Evolutionary conservation across 2,888 invertebrate species (phyloP), one percentile per base, ranked within the genome.

Genomic region (Synergus itoensis): DNA sequence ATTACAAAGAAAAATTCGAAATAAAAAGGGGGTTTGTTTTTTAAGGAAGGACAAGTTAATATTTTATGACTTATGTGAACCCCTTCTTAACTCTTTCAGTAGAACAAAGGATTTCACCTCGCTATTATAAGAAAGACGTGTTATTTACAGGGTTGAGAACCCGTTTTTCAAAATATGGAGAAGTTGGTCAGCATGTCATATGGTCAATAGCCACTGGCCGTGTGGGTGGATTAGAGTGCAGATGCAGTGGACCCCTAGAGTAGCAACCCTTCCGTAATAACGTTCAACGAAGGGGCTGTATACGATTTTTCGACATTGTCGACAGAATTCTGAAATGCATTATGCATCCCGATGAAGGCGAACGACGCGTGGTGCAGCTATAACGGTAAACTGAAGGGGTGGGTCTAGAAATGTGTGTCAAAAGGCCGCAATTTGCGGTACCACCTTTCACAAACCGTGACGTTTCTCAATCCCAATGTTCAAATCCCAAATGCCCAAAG

Each of bases 151-250:
- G 45, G 60, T 80, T 85, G 86, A 86, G 85, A 85, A 86, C 87
- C 85, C 77, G 53, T 79, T 84, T 79, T 83, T 81, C 80, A 77
- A 88, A 88, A 87, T 84, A 85, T 84, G 80, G 82, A 83, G 84
- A 92, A 91, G 87, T 92, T 92, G 92, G 92, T 92, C 92, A 92
- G 92, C 92, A 89, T 91, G 92, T 92, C 92, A 92, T 91, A 91
- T 92, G 92, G 92, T 91, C 91, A 90, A 90, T 90, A 88, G 90
- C 82, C 86, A 87, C 86, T 88, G 89, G 88, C 87, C 88, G 89
- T 86, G 82, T 67, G 85, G 81, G 82, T 82, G 80, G 81, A 65
- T 78, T 80, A 80, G 81, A 67, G 77, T 87, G 91, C 91, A 92
- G 91, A 90, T 91, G 91, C 88, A 84, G 84, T 86, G 84, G 86